Base-by-base conservation (phyloP, 2,888 invertebrate genomes). In the Drosophila paranaensis region DNA sequence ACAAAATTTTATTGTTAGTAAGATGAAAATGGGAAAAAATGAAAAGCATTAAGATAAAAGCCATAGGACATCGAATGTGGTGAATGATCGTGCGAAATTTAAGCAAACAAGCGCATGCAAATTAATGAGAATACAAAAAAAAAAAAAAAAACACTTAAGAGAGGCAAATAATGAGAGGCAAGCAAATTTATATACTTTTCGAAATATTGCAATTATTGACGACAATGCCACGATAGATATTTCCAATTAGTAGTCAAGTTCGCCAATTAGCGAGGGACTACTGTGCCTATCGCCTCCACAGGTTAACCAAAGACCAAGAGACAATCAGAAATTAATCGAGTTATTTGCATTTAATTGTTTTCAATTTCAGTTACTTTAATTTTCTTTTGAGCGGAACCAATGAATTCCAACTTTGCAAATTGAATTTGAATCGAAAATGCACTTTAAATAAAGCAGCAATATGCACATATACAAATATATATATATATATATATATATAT, bases 1-100 rank as follows among this genome's bases (percentile, higher is more conserved):
- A 84, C 88, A 81, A 80, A 70, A 84, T 74, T 74, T 35, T 50
- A 65, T 88, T 84, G 84, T 84, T 84, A 84, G 84, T 84, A 84
- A 72, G 88, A 84, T 84, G 84, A 81, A 84, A 84, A 88, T 84
- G 84, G 66, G 81, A 81, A 72, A 40, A 2, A 71, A 84, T 79
- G 77, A 79, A 70, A 67, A 50, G 85, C 74, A 77, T 79, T 82
- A 77, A 50, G 56, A 16, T 64, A 50, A 68, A 87, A 82, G 88
- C 88, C 60, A 65, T 60, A 66, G 57, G 55, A 30, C 61, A 67
- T 69, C 60, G 48, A 67, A 68, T 83, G 64, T 56, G 64, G 53
- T 79, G 77, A 60, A 58, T 73, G 79, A 79, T 73, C 55, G 66
- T 70, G 76, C 60, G 63, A 62, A 48, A 68, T 61, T 39, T 45